These are phyloP conservation scores for Homalodisca vitripennis DNA, from an alignment of 1,140 invertebrate species.

Conservation along the genomic window DNA sequence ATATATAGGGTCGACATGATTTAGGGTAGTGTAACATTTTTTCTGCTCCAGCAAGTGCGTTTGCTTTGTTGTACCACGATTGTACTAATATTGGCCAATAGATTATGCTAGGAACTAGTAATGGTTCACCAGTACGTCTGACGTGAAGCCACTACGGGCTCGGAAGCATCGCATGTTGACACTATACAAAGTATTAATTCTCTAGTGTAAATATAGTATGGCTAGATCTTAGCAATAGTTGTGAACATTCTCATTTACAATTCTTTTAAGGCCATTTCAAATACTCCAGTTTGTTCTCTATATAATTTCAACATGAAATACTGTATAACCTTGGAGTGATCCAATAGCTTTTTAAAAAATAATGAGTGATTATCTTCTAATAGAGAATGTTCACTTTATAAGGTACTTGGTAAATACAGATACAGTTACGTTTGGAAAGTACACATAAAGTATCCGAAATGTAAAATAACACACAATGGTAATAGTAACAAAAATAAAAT, in stretches of 20 bases:
- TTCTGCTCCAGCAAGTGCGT: too few relatives aligned
- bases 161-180: too few relatives aligned
- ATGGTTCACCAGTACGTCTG: too few relatives aligned
- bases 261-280: conserved; percentile 1
- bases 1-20: too few relatives aligned
- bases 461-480: too few relatives aligned
- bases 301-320: background rate
- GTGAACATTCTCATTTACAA: conserved; percentile 21
- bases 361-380: background rate
- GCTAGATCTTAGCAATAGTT: background rate
- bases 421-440: background rate
- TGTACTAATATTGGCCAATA: too few relatives aligned
- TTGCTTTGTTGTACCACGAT: too few relatives aligned
- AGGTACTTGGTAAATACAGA: conserved; percentile 17
- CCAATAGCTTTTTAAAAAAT: background rate
- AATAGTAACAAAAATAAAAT: too few relatives aligned
- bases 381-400: conserved; percentile 26
- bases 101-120: too few relatives aligned
- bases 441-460: background rate
- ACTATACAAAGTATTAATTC: too few relatives aligned
- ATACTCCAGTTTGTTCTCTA: background rate
- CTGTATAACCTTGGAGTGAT: background rate
- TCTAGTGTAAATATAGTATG: background rate
- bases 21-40: too few relatives aligned
- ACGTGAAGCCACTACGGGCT: too few relatives aligned